Evolutionary conservation across 1,140 invertebrate species (phyloP), one percentile per base, ranked within the genome.

Genomic region (Cotesia vestalis): DNA sequence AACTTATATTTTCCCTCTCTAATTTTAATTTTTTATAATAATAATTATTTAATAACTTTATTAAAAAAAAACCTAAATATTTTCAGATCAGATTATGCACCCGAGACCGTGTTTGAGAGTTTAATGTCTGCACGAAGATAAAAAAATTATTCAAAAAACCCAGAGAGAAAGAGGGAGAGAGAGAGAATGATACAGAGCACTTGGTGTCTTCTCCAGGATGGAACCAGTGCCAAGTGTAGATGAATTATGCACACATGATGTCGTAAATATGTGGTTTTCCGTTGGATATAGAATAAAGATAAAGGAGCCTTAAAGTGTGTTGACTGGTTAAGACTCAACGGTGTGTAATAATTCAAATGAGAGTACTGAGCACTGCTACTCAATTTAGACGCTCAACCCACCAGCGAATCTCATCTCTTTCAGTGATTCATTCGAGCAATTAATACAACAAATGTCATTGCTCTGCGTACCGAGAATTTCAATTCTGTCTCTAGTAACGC

Each of bases 1-100:
- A 71, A 71, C 61, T 66, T 63, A 57, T 51, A 64, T 71, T 46
- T 46, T 46, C 11, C 11, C 61, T 71, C 36, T 51, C 46, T 35
- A 14, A 46, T 53, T n/a, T 71, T 51, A 35, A 14, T 20, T 60
- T 6, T 61, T 52, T 40, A 27, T 27, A 52, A 59, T n/a, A 59
- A 59, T 59, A 59, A 59, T 59, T 52, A 59, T 6, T 59, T 20
- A 59, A 20, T 27, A 27, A 27, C 27, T 27, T 27, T 27, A 27
- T 27, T 27, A 2, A 2, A 27, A 27, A 27, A 27, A 27, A 27
- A 27, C 27, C 27, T 27, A 57, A 57, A 57, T 17, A 20, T 17
- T 17, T 57, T 57, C 14, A 57, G 20, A 20, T n/a, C 2, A 57
- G 53, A 57, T 57, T 20, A 57, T 57, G 2, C 17, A 27, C 20